Percentiles rank a stretch among this genome's conserved stretches.
Evolutionary conservation across 2,113 vertebrate species (phyloP).

Genomic region (Eulemur macaco): DNA sequence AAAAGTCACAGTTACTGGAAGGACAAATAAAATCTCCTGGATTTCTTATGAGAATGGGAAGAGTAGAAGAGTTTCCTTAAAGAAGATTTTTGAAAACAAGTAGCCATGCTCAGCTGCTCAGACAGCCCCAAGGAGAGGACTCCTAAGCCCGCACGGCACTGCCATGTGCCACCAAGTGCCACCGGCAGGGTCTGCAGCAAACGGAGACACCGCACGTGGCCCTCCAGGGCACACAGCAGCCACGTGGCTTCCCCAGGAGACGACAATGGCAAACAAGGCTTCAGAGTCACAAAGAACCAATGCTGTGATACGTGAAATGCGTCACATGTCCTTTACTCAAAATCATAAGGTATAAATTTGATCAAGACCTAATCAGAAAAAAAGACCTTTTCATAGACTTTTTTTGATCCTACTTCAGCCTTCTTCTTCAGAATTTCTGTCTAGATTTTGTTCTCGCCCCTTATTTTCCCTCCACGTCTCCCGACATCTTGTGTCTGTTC

Average conservation of each 20-base stretch:
- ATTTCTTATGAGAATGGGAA: not conserved
- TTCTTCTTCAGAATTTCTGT: not conserved
- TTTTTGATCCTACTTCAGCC: not conserved
- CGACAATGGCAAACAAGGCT: rapidly evolving
- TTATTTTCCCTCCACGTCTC: not conserved
- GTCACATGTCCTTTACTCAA: not conserved
- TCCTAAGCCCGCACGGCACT: rapidly evolving
- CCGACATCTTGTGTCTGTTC: rapidly evolving
- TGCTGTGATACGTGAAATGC: not conserved
- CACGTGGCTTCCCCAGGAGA: not conserved
- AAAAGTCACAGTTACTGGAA: not conserved
- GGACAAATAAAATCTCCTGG: not conserved
- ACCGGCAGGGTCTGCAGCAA: rapidly evolving
- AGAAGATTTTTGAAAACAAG: not conserved
- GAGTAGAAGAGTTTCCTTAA: not conserved
- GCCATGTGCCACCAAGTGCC: no score
- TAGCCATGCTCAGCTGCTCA: not conserved
- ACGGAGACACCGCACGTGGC: not conserved
- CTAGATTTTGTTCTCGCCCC: no score
- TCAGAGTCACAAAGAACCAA: not conserved
- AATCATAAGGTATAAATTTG: not conserved
- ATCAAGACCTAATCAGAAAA: not conserved
- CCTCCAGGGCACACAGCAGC: rapidly evolving
- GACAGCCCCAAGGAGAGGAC: not conserved
- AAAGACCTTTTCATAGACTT: not conserved